A percentile compares a stretch with the other conserved stretches of the same genome.
phyloP scores from a whole-genome alignment of 2,888 invertebrate species.

The Torymus texanus region DNA sequence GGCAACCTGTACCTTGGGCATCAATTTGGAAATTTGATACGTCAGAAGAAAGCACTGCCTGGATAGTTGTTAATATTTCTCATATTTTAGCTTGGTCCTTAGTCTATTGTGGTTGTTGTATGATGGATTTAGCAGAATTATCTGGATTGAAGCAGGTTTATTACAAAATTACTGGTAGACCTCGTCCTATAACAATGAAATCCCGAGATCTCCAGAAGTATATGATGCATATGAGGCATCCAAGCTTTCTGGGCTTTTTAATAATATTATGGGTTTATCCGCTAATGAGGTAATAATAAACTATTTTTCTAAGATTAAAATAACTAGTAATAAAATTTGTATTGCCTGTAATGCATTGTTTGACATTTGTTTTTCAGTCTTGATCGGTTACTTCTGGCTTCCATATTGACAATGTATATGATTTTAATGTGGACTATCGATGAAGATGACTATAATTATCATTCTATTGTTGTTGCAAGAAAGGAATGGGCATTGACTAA shows the following conservation, averaged over 20 bases:
- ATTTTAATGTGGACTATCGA: slow-evolving; percentile 80
- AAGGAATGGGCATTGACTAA: slow-evolving; percentile 74
- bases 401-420: slow-evolving; percentile 79
- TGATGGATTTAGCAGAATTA: slow-evolving; percentile 80
- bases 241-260: slow-evolving; percentile 79
- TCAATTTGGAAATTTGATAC: slow-evolving; percentile 78
- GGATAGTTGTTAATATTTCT: slow-evolving; percentile 76
- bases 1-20: slow-evolving; percentile 76
- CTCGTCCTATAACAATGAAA: slow-evolving; percentile 77
- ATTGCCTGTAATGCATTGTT: not conserved
- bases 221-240: slow-evolving; percentile 80
- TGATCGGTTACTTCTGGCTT: slow-evolving; percentile 78
- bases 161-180: slow-evolving; percentile 77
- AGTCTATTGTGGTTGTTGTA: slow-evolving; percentile 79
- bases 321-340: too few species aligned
- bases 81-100: slow-evolving; percentile 78
- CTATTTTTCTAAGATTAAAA: too few species aligned
- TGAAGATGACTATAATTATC: slow-evolving; percentile 78
- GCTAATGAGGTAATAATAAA: slow-evolving; percentile 77
- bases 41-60: slow-evolving; percentile 72
- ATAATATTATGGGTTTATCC: slow-evolving; percentile 79
- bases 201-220: slow-evolving; percentile 77
- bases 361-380: slow-evolving; percentile 71
- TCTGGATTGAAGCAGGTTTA: slow-evolving; percentile 80
- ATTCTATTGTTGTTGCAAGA: slow-evolving; percentile 75